These are phyloP conservation scores for Clanis bilineata DNA, from an alignment of 2,888 invertebrate species.

Conservation along the genomic window DNA sequence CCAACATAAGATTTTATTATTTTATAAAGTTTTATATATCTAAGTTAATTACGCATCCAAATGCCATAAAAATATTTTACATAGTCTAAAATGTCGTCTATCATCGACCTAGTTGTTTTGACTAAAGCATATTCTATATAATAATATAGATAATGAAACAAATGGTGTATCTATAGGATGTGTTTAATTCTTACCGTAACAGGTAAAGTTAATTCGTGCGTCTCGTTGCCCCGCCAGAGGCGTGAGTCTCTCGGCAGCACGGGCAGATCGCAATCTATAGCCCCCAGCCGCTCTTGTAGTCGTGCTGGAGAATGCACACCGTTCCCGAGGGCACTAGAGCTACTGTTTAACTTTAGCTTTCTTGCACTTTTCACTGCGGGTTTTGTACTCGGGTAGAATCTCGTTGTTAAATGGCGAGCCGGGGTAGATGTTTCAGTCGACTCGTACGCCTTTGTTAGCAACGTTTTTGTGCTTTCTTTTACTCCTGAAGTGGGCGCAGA, in stretches of 20 bases:
- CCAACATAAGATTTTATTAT: no score
- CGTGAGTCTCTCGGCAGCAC: constrained; percentile 84
- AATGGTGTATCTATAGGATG: neutral
- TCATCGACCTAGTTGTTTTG: neutral
- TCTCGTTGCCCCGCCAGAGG: constrained; percentile 87
- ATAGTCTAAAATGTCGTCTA: constrained; percentile 26
- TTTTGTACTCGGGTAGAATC: constrained; percentile 64
- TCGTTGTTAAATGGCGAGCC: constrained; percentile 56
- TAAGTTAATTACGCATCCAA: no score
- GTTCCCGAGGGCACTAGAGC: constrained; percentile 57
- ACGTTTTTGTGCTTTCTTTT: constrained; percentile 60
- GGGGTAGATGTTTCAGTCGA: constrained; percentile 56
- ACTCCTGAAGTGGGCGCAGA: constrained; percentile 58
- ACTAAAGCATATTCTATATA: neutral
- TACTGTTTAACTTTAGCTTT: constrained; percentile 70
- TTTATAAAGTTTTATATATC: no score
- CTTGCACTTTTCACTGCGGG: constrained; percentile 67
- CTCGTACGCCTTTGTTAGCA: constrained; percentile 56
- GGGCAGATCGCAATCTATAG: constrained; percentile 85
- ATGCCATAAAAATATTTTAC: no score
- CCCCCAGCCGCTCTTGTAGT: constrained; percentile 84
- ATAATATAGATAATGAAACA: neutral
- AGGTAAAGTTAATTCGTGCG: constrained; percentile 86
- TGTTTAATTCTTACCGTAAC: constrained; percentile 81
- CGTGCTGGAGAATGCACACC: constrained; percentile 69